Percentiles rank a stretch among this genome's conserved stretches.
Conservation (phyloP, 1,140 invertebrate genomes). For the Heliothis subflexa region DNA sequence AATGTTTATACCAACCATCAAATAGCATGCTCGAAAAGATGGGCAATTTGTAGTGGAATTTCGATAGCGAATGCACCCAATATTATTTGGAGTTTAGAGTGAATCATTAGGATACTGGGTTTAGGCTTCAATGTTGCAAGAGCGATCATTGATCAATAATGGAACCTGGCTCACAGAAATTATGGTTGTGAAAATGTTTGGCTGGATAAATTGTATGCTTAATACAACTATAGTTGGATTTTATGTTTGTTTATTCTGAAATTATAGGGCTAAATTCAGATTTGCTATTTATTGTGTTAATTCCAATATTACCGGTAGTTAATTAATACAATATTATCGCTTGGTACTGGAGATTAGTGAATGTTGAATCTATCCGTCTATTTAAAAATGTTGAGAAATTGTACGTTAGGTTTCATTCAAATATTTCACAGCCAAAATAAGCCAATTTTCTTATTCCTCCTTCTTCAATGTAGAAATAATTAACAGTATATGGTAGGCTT, state of each 20-base stretch:
- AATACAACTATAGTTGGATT: background rate
- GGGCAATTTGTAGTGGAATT: slow-evolving; percentile 34
- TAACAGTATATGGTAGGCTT: no score
- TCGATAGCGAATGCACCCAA: slow-evolving; percentile 22
- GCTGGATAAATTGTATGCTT: background rate
- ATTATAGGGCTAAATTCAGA: background rate
- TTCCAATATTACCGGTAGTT: no score
- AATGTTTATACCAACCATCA: slow-evolving; percentile 39
- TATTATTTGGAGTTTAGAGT: slow-evolving; percentile 24
- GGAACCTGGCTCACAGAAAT: background rate
- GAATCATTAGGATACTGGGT: slow-evolving; percentile 11
- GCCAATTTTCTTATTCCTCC: no score
- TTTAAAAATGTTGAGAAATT: no score
- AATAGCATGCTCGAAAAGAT: slow-evolving; percentile 22
- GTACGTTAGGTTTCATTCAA: no score
- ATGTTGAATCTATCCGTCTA: no score
- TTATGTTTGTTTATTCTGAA: background rate
- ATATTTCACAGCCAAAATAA: no score
- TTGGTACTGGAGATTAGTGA: no score
- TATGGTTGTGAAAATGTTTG: background rate
- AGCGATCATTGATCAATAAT: background rate
- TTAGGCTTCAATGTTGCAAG: background rate
- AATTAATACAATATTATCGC: no score
- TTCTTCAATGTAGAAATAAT: no score
- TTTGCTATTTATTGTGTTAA: no score